phyloP scores from a whole-genome alignment of 1,140 invertebrate genomes.

The Caenorhabditis remanei region DNA sequence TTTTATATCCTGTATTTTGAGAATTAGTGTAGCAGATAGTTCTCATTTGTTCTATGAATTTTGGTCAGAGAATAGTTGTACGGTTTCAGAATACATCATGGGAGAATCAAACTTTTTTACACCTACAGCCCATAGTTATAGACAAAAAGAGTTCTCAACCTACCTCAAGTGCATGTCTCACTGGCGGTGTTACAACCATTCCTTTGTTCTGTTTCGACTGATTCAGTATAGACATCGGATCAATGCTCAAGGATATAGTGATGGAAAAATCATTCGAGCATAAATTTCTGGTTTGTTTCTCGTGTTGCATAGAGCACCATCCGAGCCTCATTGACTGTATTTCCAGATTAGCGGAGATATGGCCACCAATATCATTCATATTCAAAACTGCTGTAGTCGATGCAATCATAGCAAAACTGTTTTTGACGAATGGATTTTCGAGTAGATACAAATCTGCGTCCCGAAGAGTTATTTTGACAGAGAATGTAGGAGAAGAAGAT shows the following conservation, averaged over 20 bases:
- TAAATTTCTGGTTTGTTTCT: conserved; percentile 64
- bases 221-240: neutral
- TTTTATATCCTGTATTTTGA: neutral
- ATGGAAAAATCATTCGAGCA: conserved; percentile 73
- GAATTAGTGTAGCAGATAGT: neutral
- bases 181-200: conserved; percentile 5
- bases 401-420: conserved; percentile 80
- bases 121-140: neutral
- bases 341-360: conserved; percentile 79
- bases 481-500: neutral
- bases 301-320: conserved; percentile 74
- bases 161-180: conserved; percentile 38
- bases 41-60: too few relatives aligned
- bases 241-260: conserved; percentile 41
- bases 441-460: conserved; percentile 94
- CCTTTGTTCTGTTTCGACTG: conserved; percentile 11
- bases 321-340: conserved; percentile 69
- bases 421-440: conserved; percentile 88
- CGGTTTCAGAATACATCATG: too few relatives aligned
- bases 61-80: too few relatives aligned
- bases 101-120: too few relatives aligned
- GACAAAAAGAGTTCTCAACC: too few relatives aligned
- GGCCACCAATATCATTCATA: conserved; percentile 79
- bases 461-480: conserved; percentile 75
- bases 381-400: conserved; percentile 93